Base-by-base conservation (phyloP, 2,797 vertebrate species). In the Hemitrygon akajei region DNA sequence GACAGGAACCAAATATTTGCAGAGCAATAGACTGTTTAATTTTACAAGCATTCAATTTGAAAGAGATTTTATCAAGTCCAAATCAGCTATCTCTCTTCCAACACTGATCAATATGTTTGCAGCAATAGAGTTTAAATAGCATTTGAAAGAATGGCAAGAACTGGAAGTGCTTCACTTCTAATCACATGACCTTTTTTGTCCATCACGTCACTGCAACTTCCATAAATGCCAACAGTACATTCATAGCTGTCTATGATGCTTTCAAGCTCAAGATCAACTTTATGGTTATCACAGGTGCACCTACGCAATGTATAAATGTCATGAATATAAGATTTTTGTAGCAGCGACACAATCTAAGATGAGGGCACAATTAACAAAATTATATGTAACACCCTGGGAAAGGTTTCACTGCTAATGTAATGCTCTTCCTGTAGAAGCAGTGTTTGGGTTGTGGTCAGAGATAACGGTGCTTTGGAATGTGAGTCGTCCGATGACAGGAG, bases 81-180 rank as follows among this genome's bases (percentile, higher is more conserved):
- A 37, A 69, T 89, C 60, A 66, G 16, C 63, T 25, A 22, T 66
- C 86, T 89, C 2, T 89, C 60, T 37, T 1, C n/a, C 63, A 89
- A 18, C 10, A 69, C n/a, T 69, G 86, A 89, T 89, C 34, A 69
- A 34, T 22, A 89, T 89, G 86, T 69, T 89, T 89, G n/a, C 86
- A 66, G 86, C 60, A 89, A 89, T 89, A 69, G 37, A 89, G 60
- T 34, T 89, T 69, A 89, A 69, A 89, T 20, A 37, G 34, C n/a
- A 11, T 69, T 66, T 89, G 86, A 37, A 69, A 89, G 86, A 89
- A 89, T 66, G 63, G n/a, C 18, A 69, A 89, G 18, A 69, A 63
- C 16, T 89, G 63, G 86, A 89, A 16, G 16, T 69, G 18, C 7
- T 89, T 22, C n/a, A n/a, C n/a, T 16, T 86, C 58, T 86, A 58